phyloP scores from a whole-genome alignment of 1,140 invertebrate genomes.

The Macrosteles quadrilineatus region DNA sequence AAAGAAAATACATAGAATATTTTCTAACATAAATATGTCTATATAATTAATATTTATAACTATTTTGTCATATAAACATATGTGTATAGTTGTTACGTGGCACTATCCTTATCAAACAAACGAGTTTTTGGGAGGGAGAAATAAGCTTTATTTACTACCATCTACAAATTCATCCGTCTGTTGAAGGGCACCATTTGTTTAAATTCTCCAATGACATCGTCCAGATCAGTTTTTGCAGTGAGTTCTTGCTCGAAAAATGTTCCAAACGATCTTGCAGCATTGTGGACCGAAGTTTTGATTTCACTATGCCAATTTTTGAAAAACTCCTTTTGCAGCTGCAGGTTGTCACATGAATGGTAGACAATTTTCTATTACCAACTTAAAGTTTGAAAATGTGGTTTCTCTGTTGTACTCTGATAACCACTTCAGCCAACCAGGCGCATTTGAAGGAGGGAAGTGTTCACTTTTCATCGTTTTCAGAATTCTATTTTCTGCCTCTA shows the following conservation, averaged over 20 bases:
- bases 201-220: slow-evolving; percentile 24
- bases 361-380: background rate
- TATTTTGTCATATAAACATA: too few species aligned
- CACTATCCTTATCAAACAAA: too few species aligned
- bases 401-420: background rate
- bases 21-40: too few species aligned
- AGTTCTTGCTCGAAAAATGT: slow-evolving; percentile 21
- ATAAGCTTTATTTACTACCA: too few species aligned
- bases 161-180: too few species aligned
- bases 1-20: too few species aligned
- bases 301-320: slow-evolving; percentile 1
- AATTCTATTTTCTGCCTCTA: background rate
- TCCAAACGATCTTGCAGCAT: slow-evolving; percentile 17
- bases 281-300: slow-evolving; percentile 1
- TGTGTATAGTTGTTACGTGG: too few species aligned
- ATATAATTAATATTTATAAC: too few species aligned
- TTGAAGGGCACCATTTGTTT: too few species aligned
- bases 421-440: background rate
- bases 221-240: background rate
- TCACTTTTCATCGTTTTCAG: background rate
- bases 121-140: too few species aligned
- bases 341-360: background rate
- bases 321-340: background rate
- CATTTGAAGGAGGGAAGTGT: background rate
- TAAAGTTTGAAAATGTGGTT: background rate